phyloP scores from a whole-genome alignment of 1,140 invertebrate genomes.

The Dendroctonus ponderosae region DNA sequence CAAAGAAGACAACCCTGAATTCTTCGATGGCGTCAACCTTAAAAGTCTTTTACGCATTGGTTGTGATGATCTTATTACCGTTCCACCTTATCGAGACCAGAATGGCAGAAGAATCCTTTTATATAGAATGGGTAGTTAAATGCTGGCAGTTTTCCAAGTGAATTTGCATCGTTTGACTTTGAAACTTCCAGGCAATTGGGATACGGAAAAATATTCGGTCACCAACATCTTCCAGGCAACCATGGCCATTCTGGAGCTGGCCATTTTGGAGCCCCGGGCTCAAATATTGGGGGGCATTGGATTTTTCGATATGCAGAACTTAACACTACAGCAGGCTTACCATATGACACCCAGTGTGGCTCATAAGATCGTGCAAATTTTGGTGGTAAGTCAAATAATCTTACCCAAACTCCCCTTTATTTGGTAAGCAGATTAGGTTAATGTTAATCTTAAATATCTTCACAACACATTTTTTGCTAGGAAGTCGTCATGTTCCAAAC shows the following conservation, averaged over 20 bases:
- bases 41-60: conserved; percentile 65
- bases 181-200: conserved; percentile 63
- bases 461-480: neutral
- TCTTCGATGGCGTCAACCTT: conserved; percentile 66
- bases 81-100: conserved; percentile 72
- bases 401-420: too few relatives aligned
- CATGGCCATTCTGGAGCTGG: conserved; percentile 69
- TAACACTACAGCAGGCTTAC: conserved; percentile 69
- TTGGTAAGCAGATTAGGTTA: conserved; percentile 56
- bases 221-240: conserved; percentile 74
- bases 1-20: conserved; percentile 68
- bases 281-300: conserved; percentile 74
- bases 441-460: neutral
- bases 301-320: conserved; percentile 70
- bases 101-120: conserved; percentile 66
- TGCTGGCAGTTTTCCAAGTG: neutral
- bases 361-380: conserved; percentile 63
- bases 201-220: conserved; percentile 62
- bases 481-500: too few relatives aligned
- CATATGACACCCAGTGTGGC: conserved; percentile 69
- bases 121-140: conserved; percentile 60
- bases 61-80: conserved; percentile 66
- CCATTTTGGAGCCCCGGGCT: conserved; percentile 67
- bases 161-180: conserved; percentile 8
- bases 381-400: too few relatives aligned